Evolutionary conservation across 2,113 vertebrate genomes (phyloP).

Genomic region (Silurus glanis): DNA sequence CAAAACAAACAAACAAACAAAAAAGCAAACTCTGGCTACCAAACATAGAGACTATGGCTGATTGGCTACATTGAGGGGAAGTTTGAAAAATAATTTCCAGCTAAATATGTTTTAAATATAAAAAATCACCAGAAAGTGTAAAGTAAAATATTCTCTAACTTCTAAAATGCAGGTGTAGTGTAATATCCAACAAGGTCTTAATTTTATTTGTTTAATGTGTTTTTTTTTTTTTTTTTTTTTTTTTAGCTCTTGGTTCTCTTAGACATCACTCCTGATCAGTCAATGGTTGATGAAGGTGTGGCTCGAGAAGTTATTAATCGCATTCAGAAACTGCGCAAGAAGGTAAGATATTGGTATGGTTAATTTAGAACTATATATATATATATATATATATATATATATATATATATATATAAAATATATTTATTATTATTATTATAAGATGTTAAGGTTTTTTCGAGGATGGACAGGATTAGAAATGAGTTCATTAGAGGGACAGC

Average conservation of each 20-base stretch:
- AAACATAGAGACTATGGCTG: background rate
- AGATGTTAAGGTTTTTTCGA: no score
- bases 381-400: no score
- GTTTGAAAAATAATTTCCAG: background rate
- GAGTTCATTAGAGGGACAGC: no score
- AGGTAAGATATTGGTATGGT: constrained; percentile 70
- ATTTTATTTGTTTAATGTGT: background rate
- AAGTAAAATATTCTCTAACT: background rate
- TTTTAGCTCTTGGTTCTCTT: constrained; percentile 86
- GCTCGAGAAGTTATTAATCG: constrained; percentile 97
- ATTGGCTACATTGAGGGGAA: background rate
- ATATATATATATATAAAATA: no score
- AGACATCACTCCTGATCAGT: constrained; percentile 90
- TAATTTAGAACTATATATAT: no score
- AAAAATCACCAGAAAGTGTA: background rate
- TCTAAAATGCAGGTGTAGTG: background rate
- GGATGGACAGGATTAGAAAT: no score
- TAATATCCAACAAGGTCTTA: no score
- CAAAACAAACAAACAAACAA: no score
- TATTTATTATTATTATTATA: no score
- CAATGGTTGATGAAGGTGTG: constrained; percentile 94
- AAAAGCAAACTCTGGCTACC: background rate
- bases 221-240: background rate
- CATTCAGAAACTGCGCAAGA: constrained; percentile 97
- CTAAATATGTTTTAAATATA: background rate